A percentile compares a stretch with the other conserved stretches of the same genome.
Evolutionary conservation across 2,888 invertebrate genomes (phyloP).

Genomic region (Lordiphosa andalusiaca): DNA sequence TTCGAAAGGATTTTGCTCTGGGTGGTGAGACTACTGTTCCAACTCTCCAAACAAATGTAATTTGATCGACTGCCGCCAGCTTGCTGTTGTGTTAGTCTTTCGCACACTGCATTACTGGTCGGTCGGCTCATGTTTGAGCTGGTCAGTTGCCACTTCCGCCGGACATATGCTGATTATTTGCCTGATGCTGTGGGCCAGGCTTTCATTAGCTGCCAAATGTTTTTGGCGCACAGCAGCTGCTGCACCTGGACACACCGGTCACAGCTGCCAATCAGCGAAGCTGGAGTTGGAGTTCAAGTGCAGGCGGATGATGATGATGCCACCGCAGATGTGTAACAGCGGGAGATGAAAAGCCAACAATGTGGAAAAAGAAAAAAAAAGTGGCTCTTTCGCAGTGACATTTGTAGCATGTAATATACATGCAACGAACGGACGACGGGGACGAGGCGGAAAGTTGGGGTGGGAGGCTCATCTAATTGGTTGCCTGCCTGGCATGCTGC

Average conservation of each 20-base stretch:
- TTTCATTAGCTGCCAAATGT: slow-evolving; percentile 54
- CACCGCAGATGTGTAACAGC: slow-evolving; percentile 53
- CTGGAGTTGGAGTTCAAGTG: slow-evolving; percentile 43
- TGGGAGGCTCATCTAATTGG: slow-evolving; percentile 67
- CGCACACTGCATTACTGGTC: slow-evolving; percentile 2
- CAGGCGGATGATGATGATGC: slow-evolving; percentile 41
- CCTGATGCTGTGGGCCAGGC: slow-evolving; percentile 25
- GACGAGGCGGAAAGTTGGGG: too few relatives aligned
- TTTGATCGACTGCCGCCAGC: slow-evolving; percentile 12
- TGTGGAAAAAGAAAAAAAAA: slow-evolving; percentile 22
- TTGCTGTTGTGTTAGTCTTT: slow-evolving; percentile 13
- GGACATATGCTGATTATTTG: slow-evolving; percentile 56
- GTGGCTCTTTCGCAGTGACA: slow-evolving; percentile 58
- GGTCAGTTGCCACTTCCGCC: slow-evolving; percentile 21
- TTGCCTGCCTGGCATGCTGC: slow-evolving; percentile 57
- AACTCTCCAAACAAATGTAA: slow-evolving; percentile 1
- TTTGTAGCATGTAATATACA: slow-evolving; percentile 23
- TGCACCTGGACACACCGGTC: slow-evolving; percentile 27
- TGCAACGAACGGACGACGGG: neutral
- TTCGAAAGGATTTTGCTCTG: too few relatives aligned
- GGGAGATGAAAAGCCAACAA: neutral
- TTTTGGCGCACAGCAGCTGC: slow-evolving; percentile 38
- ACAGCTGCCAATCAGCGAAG: slow-evolving; percentile 11
- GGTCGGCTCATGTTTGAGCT: slow-evolving; percentile 7
- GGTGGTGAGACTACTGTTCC: neutral